Evolutionary conservation across 92 coral and sea anemone genomes (phyloP).

Genomic region (Phenganax stokvisi): DNA sequence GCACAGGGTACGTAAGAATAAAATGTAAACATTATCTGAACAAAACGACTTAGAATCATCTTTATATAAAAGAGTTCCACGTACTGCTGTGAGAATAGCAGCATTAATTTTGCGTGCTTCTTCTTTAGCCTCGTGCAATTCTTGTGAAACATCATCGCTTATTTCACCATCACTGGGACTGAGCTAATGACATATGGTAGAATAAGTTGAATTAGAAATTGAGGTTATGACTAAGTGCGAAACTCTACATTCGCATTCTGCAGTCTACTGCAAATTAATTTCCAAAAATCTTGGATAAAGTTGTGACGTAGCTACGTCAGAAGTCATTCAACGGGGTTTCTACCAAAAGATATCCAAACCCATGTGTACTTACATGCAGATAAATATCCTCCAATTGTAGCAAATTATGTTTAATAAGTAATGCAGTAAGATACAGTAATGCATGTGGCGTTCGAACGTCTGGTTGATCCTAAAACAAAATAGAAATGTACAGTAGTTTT

Average conservation of each 20-base stretch:
- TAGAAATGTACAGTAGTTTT: not conserved
- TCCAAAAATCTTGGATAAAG: not conserved
- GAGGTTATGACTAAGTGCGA: not conserved
- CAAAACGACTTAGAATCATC: not conserved
- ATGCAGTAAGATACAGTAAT: slow-evolving; percentile 71
- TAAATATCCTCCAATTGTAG: slow-evolving; percentile 68
- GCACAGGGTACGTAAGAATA: too few relatives aligned
- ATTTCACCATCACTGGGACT: slow-evolving; percentile 81
- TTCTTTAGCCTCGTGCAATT: slow-evolving; percentile 72
- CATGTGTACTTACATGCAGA: slow-evolving; percentile 50
- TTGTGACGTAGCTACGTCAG: not conserved
- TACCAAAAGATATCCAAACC: not conserved
- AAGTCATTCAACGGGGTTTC: not conserved
- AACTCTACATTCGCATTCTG: not conserved
- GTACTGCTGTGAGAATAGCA: slow-evolving; percentile 64
- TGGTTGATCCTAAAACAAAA: slow-evolving; percentile 69
- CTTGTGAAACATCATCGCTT: slow-evolving; percentile 51
- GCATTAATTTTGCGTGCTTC: slow-evolving; percentile 86
- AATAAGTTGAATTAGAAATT: not conserved
- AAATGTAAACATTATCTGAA: not conserved
- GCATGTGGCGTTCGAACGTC: slow-evolving; percentile 77
- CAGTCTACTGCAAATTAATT: not conserved
- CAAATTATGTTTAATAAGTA: slow-evolving; percentile 69
- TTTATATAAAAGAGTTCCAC: slow-evolving; percentile 26
- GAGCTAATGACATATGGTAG: slow-evolving; percentile 48